Percentiles rank a stretch among this genome's conserved stretches.
These are phyloP conservation scores for Tuberolachnus salignus DNA, from an alignment of 2,888 invertebrate genomes.

Conservation along the genomic window DNA sequence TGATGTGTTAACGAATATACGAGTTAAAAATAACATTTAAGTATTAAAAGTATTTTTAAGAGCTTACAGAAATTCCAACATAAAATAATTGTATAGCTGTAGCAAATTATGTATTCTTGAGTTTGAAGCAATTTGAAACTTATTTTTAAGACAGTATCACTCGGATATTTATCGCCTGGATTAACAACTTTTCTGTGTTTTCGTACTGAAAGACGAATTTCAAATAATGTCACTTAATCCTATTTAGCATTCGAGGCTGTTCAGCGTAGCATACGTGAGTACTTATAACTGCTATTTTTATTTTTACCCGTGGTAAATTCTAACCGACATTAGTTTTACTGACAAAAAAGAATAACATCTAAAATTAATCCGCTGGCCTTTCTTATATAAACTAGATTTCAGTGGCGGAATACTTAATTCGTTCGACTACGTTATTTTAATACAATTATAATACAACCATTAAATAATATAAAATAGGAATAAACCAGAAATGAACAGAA, in stretches of 20 bases:
- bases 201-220: background rate
- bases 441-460: background rate
- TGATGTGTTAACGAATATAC: background rate
- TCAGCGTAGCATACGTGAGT: background rate
- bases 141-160: constrained; percentile 16
- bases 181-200: constrained; percentile 25
- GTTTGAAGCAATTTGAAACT: constrained; percentile 12
- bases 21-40: background rate
- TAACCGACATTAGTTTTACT: background rate
- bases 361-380: constrained; percentile 5
- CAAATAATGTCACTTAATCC: constrained; percentile 34
- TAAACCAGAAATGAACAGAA: background rate
- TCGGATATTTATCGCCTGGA: constrained; percentile 35
- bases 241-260: constrained; percentile 20
- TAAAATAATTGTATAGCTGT: background rate
- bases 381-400: background rate
- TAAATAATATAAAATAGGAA: background rate
- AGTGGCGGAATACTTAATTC: background rate
- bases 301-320: background rate
- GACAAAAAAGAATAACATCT: background rate
- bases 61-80: background rate
- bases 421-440: too few species aligned
- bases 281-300: constrained; percentile 17
- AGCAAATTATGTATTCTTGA: background rate
- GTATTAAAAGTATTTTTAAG: background rate